Evolutionary conservation across 1,140 invertebrate species (phyloP).

Genomic region (Glossosoma conforme): DNA sequence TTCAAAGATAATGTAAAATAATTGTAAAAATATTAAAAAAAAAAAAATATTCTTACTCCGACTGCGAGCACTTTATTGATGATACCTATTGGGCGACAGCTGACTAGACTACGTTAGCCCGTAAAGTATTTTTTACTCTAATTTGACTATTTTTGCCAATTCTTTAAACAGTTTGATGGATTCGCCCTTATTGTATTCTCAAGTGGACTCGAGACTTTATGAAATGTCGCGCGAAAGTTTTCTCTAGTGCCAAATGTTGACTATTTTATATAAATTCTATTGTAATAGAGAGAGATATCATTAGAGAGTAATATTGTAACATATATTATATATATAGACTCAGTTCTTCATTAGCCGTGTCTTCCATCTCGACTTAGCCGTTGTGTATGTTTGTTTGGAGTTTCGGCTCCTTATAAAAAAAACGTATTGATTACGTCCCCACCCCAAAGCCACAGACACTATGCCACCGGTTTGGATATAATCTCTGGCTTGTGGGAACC

Average conservation of each 20-base stretch:
- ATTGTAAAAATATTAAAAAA: too few species aligned
- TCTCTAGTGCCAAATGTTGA: slow-evolving; percentile 32
- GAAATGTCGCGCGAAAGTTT: too few species aligned
- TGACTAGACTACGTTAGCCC: too few species aligned
- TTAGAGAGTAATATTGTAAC: slow-evolving; percentile 26
- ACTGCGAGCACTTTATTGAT: too few species aligned
- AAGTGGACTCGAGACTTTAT: too few species aligned
- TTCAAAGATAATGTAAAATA: too few species aligned
- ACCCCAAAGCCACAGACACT: not conserved
- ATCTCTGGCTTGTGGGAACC: slow-evolving; percentile 15
- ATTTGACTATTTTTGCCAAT: too few species aligned
- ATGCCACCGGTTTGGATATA: slow-evolving; percentile 6
- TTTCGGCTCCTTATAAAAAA: not conserved
- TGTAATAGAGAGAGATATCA: slow-evolving; percentile 28
- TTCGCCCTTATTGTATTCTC: too few species aligned
- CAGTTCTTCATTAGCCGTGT: slow-evolving; percentile 23
- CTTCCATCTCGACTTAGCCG: slow-evolving; percentile 18
- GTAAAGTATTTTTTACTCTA: too few species aligned
- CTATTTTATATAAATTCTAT: slow-evolving; percentile 33
- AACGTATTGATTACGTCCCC: slow-evolving; percentile 6
- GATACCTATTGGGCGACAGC: too few species aligned
- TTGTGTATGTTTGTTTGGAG: not conserved
- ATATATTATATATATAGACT: slow-evolving; percentile 18
- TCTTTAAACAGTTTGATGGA: too few species aligned
- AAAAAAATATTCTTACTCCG: too few species aligned